These are phyloP conservation scores for Axis porcinus DNA, from an alignment of 2,113 vertebrate genomes.

Conservation along the genomic window DNA sequence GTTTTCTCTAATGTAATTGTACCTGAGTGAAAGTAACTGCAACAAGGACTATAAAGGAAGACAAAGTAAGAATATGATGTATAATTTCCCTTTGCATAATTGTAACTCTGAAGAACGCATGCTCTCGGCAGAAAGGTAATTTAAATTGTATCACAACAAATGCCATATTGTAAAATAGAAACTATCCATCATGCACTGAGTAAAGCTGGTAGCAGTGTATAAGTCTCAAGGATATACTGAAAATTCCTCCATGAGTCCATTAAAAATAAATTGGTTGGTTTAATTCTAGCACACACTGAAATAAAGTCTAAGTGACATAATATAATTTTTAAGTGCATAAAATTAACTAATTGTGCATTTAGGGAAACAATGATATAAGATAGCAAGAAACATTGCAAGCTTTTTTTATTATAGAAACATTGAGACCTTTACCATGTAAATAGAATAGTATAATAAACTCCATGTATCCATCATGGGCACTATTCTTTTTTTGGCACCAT, in stretches of 20 bases:
- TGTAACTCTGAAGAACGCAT: constrained; percentile 79
- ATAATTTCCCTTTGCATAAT: constrained; percentile 80
- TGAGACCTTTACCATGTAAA: constrained; percentile 14
- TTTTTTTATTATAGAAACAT: constrained; percentile 16
- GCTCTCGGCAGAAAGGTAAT: constrained; percentile 81
- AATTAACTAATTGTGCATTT: constrained; percentile 59
- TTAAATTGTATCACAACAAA: constrained; percentile 84
- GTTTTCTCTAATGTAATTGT: constrained; percentile 64
- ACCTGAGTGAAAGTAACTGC: constrained; percentile 75
- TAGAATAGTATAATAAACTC: not conserved
- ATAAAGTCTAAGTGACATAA: constrained; percentile 73
- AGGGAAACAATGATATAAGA: constrained; percentile 21
- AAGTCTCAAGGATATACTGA: constrained; percentile 72
- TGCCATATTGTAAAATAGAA: constrained; percentile 83
- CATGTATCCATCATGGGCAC: not conserved
- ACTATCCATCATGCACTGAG: constrained; percentile 77
- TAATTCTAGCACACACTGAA: constrained; percentile 72
- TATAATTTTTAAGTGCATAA: constrained; percentile 41
- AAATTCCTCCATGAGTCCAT: constrained; percentile 76
- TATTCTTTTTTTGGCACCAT: not conserved
- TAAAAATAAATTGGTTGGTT: constrained; percentile 81
- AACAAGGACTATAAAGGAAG: constrained; percentile 77
- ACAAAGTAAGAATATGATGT: constrained; percentile 81
- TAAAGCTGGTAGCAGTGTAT: constrained; percentile 64
- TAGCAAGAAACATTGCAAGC: constrained; percentile 9